Evolutionary conservation across 2,888 invertebrate genomes (phyloP), one percentile per base, ranked within the genome.

Genomic region (Andrena bucephala): DNA sequence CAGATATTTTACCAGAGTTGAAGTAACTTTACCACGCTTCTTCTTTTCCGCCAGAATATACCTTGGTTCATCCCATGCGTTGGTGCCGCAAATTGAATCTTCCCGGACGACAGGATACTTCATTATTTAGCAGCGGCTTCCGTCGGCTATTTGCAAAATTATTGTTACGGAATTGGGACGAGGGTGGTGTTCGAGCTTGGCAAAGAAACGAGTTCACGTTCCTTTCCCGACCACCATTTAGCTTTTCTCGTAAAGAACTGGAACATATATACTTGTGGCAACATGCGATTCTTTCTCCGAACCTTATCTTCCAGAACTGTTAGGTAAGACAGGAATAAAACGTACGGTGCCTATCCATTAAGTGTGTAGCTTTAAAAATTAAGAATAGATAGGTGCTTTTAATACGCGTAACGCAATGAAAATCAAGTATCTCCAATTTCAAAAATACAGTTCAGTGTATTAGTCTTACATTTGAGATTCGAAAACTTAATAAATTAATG

Each of bases 111-210:
- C 88, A 88, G 82, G 87, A 83, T 90, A 83, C 88, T 92, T 91
- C 89, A 92, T 93, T 93, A 92, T 92, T 93, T 91, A 92, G 84
- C 86, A 87, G 87, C 88, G 89, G 89, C 89, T 88, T 92, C 89
- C 88, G 89, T 85, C 85, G 89, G 89, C 91, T 90, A 90, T 92
- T 92, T 91, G 90, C 89, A 91, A 91, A 92, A 92, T 93, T 92
- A 92, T 92, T 90, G 90, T 92, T 92, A 90, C 89, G 89, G 88
- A 89, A 92, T 92, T 91, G 90, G 89, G 87, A 83, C 85, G 86
- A 85, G 85, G 84, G 81, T 77, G 77, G 85, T 82, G 81, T 87
- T 82, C 83, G 73, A 81, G 83, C 66, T 59, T 73, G 66, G 69
- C 67, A 76, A 74, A 89, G 89, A 87, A 89, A 87, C 87, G 83